A percentile compares a stretch with the other conserved stretches of the same genome.
phyloP scores from a whole-genome alignment of 2,113 vertebrate species.

The Philantomba maxwellii region DNA sequence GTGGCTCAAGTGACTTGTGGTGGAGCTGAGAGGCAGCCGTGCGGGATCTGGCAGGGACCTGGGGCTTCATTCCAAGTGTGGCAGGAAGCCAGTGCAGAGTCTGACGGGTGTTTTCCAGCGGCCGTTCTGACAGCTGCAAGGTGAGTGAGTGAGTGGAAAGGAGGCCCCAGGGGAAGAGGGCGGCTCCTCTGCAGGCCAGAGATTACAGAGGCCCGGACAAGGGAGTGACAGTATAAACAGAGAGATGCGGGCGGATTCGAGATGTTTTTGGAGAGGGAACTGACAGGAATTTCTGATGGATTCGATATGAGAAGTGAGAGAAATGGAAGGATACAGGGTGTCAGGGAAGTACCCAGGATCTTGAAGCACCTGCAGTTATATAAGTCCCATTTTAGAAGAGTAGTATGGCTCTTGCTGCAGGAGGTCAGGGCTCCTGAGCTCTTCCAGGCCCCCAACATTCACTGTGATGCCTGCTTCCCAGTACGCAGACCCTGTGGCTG shows the following conservation, averaged over 20 bases:
- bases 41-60: accelerated
- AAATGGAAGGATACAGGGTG: background rate
- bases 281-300: background rate
- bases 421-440: background rate
- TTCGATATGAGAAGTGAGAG: background rate
- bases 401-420: background rate
- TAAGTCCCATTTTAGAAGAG: background rate
- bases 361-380: background rate
- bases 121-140: background rate
- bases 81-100: accelerated
- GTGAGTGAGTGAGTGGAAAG: background rate
- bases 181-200: background rate
- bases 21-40: accelerated
- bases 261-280: background rate
- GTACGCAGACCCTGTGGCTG: slow-evolving; percentile 98
- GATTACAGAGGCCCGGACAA: background rate
- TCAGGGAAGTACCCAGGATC: background rate
- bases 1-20: background rate
- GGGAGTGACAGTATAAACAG: background rate
- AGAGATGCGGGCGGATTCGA: background rate
- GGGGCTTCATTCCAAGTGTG: background rate
- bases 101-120: accelerated
- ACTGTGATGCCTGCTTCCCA: slow-evolving; percentile 61
- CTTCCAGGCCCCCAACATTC: background rate
- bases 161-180: background rate